phyloP scores from a whole-genome alignment of 2,797 vertebrate species.

The Brachyrhaphis roseni region DNA sequence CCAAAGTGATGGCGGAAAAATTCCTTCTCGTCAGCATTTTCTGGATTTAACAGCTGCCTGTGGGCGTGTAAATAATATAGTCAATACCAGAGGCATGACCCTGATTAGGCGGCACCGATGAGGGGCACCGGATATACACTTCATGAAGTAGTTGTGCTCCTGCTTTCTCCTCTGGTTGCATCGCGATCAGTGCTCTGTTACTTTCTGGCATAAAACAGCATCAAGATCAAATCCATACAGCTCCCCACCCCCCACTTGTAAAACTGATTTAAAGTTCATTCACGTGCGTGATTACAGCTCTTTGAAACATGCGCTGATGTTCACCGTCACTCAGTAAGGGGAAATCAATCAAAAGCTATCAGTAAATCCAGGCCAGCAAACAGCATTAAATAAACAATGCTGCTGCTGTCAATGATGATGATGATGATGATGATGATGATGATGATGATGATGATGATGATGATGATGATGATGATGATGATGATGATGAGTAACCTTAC shows the following conservation, averaged over 20 bases:
- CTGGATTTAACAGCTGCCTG: no score
- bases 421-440: not conserved
- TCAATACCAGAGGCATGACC: no score
- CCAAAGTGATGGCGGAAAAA: no score
- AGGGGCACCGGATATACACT: no score
- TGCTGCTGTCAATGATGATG: not conserved
- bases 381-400: constrained; percentile 5
- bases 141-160: no score
- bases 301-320: not conserved
- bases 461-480: not conserved
- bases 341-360: not conserved
- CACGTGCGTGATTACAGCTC: not conserved
- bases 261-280: not conserved
- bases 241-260: no score
- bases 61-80: no score
- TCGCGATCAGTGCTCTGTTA: not conserved
- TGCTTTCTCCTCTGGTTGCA: not conserved
- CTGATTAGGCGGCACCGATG: no score
- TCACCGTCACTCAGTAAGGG: not conserved
- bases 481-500: constrained; percentile 40
- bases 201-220: no score
- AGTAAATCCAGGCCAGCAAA: constrained; percentile 25
- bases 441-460: not conserved
- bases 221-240: not conserved
- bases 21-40: no score